These are phyloP conservation scores for Catostylus mosaicus DNA, from an alignment of 30 jellyfish, hydroid and myxozoan species.

Conservation along the genomic window DNA sequence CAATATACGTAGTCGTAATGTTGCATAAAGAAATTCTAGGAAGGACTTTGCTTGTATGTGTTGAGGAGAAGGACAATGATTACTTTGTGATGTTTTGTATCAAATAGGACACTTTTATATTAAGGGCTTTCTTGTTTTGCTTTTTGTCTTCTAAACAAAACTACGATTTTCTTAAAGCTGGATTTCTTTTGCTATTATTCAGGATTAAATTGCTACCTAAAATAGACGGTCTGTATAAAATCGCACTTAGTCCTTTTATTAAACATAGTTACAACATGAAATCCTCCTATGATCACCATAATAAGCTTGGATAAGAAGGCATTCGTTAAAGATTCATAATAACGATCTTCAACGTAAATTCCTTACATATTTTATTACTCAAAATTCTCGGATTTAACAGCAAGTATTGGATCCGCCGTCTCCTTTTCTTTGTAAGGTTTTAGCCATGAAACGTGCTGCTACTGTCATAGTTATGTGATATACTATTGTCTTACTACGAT, in stretches of 20 bases:
- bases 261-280: not conserved
- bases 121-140: conserved; percentile 31
- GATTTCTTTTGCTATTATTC: not conserved
- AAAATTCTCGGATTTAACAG: not conserved
- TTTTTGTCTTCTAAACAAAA: not conserved
- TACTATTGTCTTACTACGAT: not conserved
- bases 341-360: not conserved
- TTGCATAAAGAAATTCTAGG: no score
- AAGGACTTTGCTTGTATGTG: no score
- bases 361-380: not conserved
- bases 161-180: not conserved
- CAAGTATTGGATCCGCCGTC: not conserved
- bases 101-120: no score
- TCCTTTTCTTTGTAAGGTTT: no score
- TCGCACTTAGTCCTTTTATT: not conserved
- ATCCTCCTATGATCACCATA: not conserved
- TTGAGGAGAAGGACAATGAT: no score
- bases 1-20: no score
- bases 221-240: not conserved
- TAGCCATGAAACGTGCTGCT: not conserved
- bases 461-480: not conserved
- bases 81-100: no score
- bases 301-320: not conserved
- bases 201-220: not conserved
- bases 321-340: not conserved